phyloP scores from a whole-genome alignment of 1,140 invertebrate species.

The Drosophila funebris region DNA sequence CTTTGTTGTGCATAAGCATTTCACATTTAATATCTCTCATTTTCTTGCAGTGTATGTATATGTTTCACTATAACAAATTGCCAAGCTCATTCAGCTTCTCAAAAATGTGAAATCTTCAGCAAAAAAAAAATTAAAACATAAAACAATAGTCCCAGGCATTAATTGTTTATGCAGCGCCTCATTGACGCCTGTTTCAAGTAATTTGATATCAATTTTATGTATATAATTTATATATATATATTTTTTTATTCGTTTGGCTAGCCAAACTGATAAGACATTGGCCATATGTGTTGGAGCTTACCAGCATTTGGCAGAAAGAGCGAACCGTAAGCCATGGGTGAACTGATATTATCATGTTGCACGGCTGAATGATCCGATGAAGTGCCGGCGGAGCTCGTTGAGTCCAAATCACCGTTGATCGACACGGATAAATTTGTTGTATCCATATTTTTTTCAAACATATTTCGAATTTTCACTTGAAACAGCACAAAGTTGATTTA shows the following conservation, averaged over 20 bases:
- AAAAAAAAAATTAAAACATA: conserved; percentile 42
- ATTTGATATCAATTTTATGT: conserved; percentile 42
- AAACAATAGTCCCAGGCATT: conserved; percentile 58
- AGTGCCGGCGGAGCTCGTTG: conserved; percentile 81
- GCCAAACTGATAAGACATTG: conserved; percentile 47
- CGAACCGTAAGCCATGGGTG: conserved; percentile 74
- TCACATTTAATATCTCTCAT: no score
- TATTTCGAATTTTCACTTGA: conserved; percentile 13
- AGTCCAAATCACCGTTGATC: conserved; percentile 75
- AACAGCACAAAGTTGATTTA: neutral
- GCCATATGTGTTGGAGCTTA: conserved; percentile 40
- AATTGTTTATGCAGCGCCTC: conserved; percentile 77
- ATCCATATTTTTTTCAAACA: conserved; percentile 81
- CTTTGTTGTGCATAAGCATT: no score
- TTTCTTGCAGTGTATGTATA: neutral
- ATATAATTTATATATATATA: neutral
- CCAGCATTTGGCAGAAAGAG: conserved; percentile 78
- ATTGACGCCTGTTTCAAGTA: conserved; percentile 70
- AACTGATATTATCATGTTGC: conserved; percentile 79
- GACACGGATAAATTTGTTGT: conserved; percentile 68
- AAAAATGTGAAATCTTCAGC: conserved; percentile 72
- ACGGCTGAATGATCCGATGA: conserved; percentile 75
- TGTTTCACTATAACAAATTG: conserved; percentile 2
- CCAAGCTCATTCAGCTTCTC: conserved; percentile 40
- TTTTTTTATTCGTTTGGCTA: conserved; percentile 15